Evolutionary conservation across 2,797 vertebrate genomes (phyloP).

Genomic region (Chiloscyllium punctatum): DNA sequence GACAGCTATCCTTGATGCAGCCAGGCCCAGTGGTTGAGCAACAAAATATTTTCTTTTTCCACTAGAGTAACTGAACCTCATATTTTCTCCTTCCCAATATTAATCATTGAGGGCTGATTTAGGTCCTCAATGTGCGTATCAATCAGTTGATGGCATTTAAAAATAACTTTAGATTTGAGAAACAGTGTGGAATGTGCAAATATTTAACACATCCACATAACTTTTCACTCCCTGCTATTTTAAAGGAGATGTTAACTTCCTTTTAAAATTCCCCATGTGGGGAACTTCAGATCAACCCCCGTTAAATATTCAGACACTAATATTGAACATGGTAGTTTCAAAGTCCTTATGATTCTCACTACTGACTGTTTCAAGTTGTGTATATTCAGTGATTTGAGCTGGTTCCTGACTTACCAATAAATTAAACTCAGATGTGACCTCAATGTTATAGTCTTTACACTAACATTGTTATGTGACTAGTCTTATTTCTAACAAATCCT

Average conservation of each 20-base stretch:
- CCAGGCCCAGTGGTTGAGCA: background rate
- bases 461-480: background rate
- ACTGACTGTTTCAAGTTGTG: slow-evolving; percentile 7
- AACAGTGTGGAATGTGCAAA: background rate
- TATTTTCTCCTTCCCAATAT: background rate
- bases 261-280: background rate
- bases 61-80: background rate
- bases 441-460: background rate
- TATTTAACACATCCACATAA: background rate
- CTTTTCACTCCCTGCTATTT: background rate
- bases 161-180: background rate
- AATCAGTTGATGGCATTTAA: background rate
- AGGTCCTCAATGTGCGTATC: too few relatives aligned
- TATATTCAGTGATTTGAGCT: background rate
- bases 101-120: background rate
- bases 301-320: background rate
- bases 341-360: background rate
- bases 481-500: background rate
- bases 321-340: background rate
- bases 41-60: background rate
- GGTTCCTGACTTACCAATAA: background rate
- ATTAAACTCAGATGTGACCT: background rate
- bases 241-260: background rate
- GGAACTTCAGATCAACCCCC: background rate
- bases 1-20: background rate